These are phyloP conservation scores for Trachelus stipa DNA, from an alignment of 2,888 invertebrate genomes.

Conservation along the genomic window DNA sequence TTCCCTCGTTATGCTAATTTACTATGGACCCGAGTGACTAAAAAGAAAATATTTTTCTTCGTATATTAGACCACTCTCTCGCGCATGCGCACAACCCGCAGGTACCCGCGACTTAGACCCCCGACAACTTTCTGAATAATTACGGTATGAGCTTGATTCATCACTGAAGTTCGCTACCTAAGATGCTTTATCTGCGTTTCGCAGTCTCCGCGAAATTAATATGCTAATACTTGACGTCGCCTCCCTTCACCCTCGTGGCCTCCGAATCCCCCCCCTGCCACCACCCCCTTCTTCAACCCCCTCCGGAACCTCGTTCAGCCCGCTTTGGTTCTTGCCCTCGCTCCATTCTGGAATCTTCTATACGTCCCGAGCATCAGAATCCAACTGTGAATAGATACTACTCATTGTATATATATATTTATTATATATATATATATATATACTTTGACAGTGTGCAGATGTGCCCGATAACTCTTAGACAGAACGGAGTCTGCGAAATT, in stretches of 20 bases:
- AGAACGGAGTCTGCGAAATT: conserved; percentile 1
- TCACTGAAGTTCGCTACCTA: conserved; percentile 64
- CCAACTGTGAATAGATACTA: too few species aligned
- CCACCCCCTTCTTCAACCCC: too few species aligned
- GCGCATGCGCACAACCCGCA: conserved; percentile 38
- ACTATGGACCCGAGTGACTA: background rate
- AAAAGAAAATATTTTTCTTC: conserved; percentile 62
- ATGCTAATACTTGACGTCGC: conserved; percentile 58
- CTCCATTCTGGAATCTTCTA: background rate
- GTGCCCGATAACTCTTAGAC: conserved; percentile 1
- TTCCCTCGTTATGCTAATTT: conserved; percentile 33
- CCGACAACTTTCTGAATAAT: conserved; percentile 63
- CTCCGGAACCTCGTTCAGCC: background rate
- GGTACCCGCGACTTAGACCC: conserved; percentile 16
- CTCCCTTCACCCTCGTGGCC: conserved; percentile 1
- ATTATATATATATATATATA: background rate
- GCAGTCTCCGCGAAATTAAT: conserved; percentile 65
- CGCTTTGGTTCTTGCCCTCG: background rate
- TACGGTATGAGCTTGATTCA: conserved; percentile 65
- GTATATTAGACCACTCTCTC: conserved; percentile 14
- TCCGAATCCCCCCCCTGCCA: background rate
- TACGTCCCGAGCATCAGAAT: background rate
- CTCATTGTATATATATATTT: background rate
- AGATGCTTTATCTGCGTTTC: conserved; percentile 65
- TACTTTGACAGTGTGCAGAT: background rate